These are phyloP conservation scores for Vanessa tameamea DNA, from an alignment of 1,140 invertebrate genomes.

Conservation along the genomic window DNA sequence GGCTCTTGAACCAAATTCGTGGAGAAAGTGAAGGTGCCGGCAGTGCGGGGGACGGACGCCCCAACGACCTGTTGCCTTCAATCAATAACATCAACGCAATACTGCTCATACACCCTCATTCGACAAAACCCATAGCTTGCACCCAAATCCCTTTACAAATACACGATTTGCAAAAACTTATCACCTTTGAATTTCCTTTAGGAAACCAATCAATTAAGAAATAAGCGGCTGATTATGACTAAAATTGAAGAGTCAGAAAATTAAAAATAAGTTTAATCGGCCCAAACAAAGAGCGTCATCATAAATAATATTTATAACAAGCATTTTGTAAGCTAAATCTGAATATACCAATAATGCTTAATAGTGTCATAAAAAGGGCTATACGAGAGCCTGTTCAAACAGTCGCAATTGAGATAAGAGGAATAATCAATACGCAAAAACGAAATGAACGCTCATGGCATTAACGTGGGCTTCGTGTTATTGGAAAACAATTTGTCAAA, in stretches of 20 bases:
- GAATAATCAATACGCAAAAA: slow-evolving; percentile 41
- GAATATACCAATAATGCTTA: slow-evolving; percentile 23
- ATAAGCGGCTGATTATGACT: neutral
- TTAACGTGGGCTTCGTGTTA: slow-evolving; percentile 14
- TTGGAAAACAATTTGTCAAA: slow-evolving; percentile 15
- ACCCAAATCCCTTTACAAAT: slow-evolving; percentile 26
- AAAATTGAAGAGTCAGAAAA: no score
- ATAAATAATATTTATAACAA: neutral
- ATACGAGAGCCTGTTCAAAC: slow-evolving; percentile 35
- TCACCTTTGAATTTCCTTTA: neutral
- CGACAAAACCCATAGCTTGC: slow-evolving; percentile 25
- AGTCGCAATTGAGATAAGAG: slow-evolving; percentile 22
- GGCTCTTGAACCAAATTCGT: slow-evolving; percentile 47
- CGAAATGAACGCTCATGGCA: slow-evolving; percentile 34
- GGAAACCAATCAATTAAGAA: slow-evolving; percentile 3
- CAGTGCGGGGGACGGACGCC: slow-evolving; percentile 62
- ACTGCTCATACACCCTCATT: slow-evolving; percentile 30
- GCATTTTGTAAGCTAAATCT: slow-evolving; percentile 45
- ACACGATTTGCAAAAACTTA: neutral
- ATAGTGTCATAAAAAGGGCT: slow-evolving; percentile 25
- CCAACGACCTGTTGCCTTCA: slow-evolving; percentile 71
- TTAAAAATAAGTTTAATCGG: neutral
- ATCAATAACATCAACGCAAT: slow-evolving; percentile 69
- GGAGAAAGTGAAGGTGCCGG: slow-evolving; percentile 65
- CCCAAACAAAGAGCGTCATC: neutral